A percentile compares a stretch with the other conserved stretches of the same genome.
These are phyloP conservation scores for Philhelius pedissequus DNA, from an alignment of 2,888 invertebrate genomes.

Conservation along the genomic window DNA sequence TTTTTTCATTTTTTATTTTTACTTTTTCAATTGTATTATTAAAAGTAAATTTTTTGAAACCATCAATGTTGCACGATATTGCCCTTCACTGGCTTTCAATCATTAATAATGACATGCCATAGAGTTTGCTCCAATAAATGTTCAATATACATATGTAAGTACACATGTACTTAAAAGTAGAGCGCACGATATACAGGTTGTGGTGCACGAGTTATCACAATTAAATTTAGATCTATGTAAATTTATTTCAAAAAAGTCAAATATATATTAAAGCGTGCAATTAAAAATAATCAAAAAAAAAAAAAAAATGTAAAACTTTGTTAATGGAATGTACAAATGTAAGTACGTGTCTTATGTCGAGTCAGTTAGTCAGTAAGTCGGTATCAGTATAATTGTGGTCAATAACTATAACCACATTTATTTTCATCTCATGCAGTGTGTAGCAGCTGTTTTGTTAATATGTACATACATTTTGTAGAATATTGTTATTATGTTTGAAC, in stretches of 20 bases:
- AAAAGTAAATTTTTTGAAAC: background rate
- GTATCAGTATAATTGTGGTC: too few relatives aligned
- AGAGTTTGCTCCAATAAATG: background rate
- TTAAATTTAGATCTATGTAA: slow-evolving; percentile 28
- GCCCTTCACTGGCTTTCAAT: background rate
- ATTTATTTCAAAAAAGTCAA: background rate
- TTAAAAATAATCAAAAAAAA: slow-evolving; percentile 9
- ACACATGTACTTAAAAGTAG: background rate
- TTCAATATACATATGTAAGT: background rate
- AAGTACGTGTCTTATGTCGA: background rate
- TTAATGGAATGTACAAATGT: background rate
- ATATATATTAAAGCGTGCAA: slow-evolving; percentile 1
- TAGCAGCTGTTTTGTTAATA: too few relatives aligned
- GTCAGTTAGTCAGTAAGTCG: background rate
- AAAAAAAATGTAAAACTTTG: background rate
- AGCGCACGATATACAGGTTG: background rate
- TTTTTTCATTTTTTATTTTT: background rate
- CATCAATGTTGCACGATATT: background rate
- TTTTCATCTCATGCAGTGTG: too few relatives aligned
- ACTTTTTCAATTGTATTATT: background rate
- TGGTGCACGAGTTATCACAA: slow-evolving; percentile 14
- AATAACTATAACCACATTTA: too few relatives aligned
- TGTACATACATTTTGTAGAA: too few relatives aligned
- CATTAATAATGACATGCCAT: background rate
- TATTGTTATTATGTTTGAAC: background rate